Conservation (phyloP, 2,888 invertebrate species). For the Sinopyrophorus schimmeli region DNA sequence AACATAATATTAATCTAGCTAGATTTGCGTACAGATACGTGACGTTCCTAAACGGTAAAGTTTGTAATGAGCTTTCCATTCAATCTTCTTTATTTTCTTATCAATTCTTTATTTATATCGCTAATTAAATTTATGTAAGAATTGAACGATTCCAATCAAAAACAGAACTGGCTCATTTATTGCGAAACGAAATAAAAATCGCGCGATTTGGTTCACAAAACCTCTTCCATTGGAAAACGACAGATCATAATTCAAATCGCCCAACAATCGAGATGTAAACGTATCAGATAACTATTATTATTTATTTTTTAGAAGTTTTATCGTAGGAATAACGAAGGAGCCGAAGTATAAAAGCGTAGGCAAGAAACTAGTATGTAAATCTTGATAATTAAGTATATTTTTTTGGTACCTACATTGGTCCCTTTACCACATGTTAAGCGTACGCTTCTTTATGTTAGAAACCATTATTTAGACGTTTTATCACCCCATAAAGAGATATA, state of each 20-base stretch:
- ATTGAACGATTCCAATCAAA: too few species aligned
- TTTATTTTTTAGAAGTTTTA: background rate
- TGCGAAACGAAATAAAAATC: too few species aligned
- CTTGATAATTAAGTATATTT: constrained; percentile 14
- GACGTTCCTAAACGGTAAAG: constrained; percentile 13
- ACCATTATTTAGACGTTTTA: constrained; percentile 31
- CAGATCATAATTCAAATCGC: too few species aligned
- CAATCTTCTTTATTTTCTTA: too few species aligned
- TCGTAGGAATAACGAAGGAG: background rate
- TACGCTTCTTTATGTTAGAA: constrained; percentile 27
- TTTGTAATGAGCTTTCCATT: too few species aligned
- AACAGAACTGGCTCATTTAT: too few species aligned
- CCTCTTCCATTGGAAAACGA: too few species aligned
- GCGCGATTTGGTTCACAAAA: too few species aligned
- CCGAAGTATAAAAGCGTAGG: constrained; percentile 1
- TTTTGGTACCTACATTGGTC: constrained; percentile 14
- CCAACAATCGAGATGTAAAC: too few species aligned
- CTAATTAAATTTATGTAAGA: too few species aligned
- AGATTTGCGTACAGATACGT: constrained; percentile 7
- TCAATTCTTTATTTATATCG: too few species aligned
- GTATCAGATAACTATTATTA: background rate
- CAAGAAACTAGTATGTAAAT: constrained; percentile 9
- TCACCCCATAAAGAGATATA: constrained; percentile 29
- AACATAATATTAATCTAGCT: constrained; percentile 19
- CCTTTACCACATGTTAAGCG: constrained; percentile 20